Evolutionary conservation across 2,888 invertebrate species (phyloP), one percentile per base, ranked within the genome.

Genomic region (Entomobrya proxima): DNA sequence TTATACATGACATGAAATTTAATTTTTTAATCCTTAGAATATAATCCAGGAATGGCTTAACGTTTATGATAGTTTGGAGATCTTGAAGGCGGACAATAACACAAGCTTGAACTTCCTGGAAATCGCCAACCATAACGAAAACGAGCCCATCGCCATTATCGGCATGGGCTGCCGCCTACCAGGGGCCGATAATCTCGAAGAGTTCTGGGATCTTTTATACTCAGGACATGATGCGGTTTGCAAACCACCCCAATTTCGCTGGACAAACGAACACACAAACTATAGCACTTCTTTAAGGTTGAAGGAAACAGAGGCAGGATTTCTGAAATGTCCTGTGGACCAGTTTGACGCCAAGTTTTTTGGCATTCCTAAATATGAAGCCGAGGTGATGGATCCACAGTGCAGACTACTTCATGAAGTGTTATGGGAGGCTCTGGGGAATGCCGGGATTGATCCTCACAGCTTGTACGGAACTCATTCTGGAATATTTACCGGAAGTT

Each of bases 311-410:
- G 58, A 76, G 15, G 76, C 58, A 55, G 76, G 76, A 55, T 76
- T 76, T 27, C 32, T 76, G 11, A 55, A 55, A 9, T 35, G 21
- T 40, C 76, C 76, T 13, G 55, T 76, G n/a, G 76, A 76, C n/a
- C 58, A 76, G 18, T 76, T 76, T 76, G 76, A 76, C 15, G 55
- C 76, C 1, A 76, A 76, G 32, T 76, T 76, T 40, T 76, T 76
- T 37, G 76, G 74, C 37, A 35, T 35, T 9, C 30, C 47, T 30
- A 47, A 47, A 50, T 50, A 74, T n/a, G 74, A 74, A 18, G 74
- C 15, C 9, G 13, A 30, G 9, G 24, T 30, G 6, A 27, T 74
- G 44, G 74, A 74, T 74, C 74, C 74, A 9, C 74, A 69, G 18
- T 44, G 27, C 13, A 6, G 69, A 27, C 35, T 69, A 2, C 11